Evolutionary conservation across 2,113 vertebrate genomes (phyloP).

Genomic region (Parotia lawesii): DNA sequence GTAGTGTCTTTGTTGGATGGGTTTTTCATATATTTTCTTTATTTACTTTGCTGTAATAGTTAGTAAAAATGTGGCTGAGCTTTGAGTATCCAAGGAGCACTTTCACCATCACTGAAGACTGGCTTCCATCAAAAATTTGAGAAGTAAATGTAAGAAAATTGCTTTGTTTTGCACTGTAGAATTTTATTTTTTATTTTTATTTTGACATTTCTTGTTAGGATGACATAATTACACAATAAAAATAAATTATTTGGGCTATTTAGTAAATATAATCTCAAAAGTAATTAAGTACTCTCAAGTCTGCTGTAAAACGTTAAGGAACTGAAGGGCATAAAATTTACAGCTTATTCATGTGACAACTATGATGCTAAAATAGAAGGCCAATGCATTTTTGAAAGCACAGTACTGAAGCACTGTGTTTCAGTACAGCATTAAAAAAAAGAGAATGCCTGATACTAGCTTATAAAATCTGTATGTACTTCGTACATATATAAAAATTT

Average conservation of each 20-base stretch:
- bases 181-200: not conserved
- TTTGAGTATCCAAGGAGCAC: not conserved
- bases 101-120: not conserved
- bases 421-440: not conserved
- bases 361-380: not conserved
- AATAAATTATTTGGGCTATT: not conserved
- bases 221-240: not conserved
- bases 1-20: not conserved
- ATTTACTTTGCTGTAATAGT: not conserved
- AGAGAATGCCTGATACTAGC: not conserved
- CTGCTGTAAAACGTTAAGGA: not conserved
- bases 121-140: not conserved
- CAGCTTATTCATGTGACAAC: not conserved
- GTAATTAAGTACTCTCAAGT: not conserved
- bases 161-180: not conserved
- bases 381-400: not conserved
- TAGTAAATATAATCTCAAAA: not conserved
- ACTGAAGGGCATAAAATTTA: not conserved
- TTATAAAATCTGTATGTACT: not conserved
- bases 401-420: not conserved
- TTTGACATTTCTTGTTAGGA: not conserved
- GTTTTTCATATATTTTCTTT: not conserved
- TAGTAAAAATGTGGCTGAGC: not conserved
- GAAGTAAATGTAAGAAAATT: not conserved
- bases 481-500: not conserved